Conservation (phyloP, 2,113 vertebrate species). For the Pseudorectes ferrugineus region DNA sequence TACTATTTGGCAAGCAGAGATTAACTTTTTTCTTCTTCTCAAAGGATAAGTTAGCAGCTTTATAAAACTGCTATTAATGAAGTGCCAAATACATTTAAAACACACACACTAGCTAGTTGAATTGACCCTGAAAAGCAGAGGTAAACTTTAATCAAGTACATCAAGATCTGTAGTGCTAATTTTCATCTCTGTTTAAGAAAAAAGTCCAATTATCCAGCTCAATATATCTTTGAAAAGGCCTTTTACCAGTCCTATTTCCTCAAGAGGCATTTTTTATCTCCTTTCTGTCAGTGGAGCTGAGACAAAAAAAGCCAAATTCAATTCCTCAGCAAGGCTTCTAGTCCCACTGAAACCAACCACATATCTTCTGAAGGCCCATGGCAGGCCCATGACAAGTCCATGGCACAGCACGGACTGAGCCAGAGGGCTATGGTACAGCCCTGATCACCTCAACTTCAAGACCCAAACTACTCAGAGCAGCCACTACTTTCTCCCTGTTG, state of each 20-base stretch:
- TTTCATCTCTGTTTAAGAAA: background rate
- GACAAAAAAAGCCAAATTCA: background rate
- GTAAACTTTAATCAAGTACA: background rate
- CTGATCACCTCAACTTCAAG: background rate
- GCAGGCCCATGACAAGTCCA: background rate
- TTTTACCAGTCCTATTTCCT: background rate
- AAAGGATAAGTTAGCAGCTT: background rate
- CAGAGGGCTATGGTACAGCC: background rate
- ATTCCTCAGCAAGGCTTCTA: background rate
- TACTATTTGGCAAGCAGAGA: background rate
- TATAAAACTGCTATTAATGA: background rate
- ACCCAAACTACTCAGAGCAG: background rate
- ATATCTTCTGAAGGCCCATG: background rate
- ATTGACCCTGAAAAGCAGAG: background rate
- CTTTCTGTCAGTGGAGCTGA: background rate
- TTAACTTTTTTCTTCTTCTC: background rate
- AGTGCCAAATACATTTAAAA: background rate
- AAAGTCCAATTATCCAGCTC: background rate
- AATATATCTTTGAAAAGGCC: background rate
- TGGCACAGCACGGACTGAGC: accelerated
- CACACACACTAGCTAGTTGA: background rate
- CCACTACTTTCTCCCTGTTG: background rate
- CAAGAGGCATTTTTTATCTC: background rate
- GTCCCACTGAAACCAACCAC: background rate
- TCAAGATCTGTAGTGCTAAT: background rate